Percentiles rank a stretch among this genome's conserved stretches.
phyloP scores from a whole-genome alignment of 2,888 invertebrate genomes.

The Imbricaverruca yamaguchii region DNA sequence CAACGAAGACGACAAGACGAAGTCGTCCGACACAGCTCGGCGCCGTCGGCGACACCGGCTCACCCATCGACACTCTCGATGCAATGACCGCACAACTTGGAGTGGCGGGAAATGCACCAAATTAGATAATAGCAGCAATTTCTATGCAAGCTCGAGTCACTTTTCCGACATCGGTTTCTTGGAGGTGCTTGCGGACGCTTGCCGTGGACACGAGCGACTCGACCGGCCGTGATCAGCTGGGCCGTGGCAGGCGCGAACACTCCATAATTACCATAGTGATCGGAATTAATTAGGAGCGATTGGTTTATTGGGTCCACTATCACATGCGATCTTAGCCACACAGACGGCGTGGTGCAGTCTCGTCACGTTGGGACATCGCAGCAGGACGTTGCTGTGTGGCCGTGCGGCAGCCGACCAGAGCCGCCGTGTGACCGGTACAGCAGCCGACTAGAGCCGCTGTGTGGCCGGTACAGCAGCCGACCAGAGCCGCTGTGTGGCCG shows the following conservation, averaged over 20 bases:
- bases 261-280: neutral
- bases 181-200: neutral
- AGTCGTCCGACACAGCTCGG: neutral
- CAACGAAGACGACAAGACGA: too few species aligned
- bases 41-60: neutral
- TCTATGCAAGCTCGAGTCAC: neutral
- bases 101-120: neutral
- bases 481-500: too few species aligned
- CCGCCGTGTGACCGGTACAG: too few species aligned
- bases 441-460: too few species aligned
- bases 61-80: neutral
- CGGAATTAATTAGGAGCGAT: neutral
- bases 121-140: constrained; percentile 8
- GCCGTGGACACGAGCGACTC: neutral
- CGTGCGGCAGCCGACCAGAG: too few species aligned
- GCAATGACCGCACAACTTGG: neutral
- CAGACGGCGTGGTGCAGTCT: neutral
- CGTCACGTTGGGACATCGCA: too few species aligned
- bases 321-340: neutral
- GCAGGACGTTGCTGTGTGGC: too few species aligned
- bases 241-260: neutral
- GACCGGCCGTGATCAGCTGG: neutral
- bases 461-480: too few species aligned
- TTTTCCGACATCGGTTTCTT: constrained; percentile 6
- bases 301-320: neutral